Evolutionary conservation across 2,113 vertebrate genomes (phyloP).

Genomic region (Ginglymostoma cirratum): DNA sequence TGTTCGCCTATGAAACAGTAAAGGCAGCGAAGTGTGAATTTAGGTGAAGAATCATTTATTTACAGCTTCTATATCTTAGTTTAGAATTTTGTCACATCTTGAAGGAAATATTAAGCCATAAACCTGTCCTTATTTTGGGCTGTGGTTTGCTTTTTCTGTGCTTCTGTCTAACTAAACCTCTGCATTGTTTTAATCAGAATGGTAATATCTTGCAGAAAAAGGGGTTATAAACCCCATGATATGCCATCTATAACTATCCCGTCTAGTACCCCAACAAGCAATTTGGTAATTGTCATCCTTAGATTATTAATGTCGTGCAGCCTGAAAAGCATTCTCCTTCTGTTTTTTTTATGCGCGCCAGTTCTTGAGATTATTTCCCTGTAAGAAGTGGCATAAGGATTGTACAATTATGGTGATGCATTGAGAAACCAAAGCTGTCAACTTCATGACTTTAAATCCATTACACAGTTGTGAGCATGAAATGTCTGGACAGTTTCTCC

Average conservation of each 20-base stretch:
- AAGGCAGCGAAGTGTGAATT: background rate
- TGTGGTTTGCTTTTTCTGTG: background rate
- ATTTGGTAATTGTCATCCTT: background rate
- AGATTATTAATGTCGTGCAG: background rate
- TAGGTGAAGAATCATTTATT: background rate
- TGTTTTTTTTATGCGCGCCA: background rate
- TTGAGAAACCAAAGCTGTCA: background rate
- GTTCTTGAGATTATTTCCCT: background rate
- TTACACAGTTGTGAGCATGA: background rate
- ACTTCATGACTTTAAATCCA: background rate
- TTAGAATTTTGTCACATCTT: background rate
- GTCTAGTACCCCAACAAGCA: background rate
- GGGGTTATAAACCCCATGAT: background rate
- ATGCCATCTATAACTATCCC: background rate
- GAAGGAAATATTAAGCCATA: background rate
- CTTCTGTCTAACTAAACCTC: background rate
- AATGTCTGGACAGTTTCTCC: background rate
- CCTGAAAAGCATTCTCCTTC: background rate
- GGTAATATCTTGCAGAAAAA: background rate
- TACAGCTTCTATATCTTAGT: background rate
- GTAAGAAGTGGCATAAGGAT: background rate
- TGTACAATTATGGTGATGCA: background rate
- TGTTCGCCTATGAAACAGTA: background rate
- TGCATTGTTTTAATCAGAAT: background rate
- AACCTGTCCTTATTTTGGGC: background rate